phyloP scores from a whole-genome alignment of 2,113 vertebrate species.

The Pheucticus melanocephalus region DNA sequence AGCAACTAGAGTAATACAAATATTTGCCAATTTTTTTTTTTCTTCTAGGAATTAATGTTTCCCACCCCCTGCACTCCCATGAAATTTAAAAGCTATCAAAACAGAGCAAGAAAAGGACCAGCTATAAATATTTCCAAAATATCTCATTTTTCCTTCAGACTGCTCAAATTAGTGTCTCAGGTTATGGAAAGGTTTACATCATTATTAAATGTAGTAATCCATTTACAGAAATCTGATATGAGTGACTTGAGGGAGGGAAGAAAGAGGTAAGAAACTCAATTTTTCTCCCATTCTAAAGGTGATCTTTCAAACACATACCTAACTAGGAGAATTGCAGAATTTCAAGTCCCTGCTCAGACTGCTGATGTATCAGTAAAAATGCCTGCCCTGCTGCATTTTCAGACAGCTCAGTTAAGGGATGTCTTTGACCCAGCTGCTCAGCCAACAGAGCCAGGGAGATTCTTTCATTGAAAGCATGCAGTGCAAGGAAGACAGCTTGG shows the following conservation, averaged over 20 bases:
- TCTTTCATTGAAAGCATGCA: not conserved
- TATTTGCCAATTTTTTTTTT: not conserved
- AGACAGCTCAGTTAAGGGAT: not conserved
- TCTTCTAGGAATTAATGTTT: conserved; percentile 27
- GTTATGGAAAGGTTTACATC: conserved; percentile 34
- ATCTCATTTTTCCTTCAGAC: not conserved
- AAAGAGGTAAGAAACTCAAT: not conserved
- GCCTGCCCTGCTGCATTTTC: not conserved
- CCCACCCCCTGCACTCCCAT: not conserved
- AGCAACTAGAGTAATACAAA: conserved; percentile 2
- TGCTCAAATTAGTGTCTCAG: conserved; percentile 6
- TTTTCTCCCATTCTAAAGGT: not conserved
- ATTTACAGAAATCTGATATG: not conserved
- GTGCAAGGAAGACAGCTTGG: not conserved
- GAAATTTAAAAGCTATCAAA: conserved; percentile 15
- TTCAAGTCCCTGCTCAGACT: not conserved
- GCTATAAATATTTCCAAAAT: conserved; percentile 31
- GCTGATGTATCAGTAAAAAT: not conserved
- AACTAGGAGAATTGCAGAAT: not conserved
- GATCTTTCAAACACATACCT: not conserved
- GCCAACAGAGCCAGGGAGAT: not conserved
- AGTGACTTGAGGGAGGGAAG: not conserved
- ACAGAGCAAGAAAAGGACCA: not conserved
- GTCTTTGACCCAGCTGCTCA: not conserved
- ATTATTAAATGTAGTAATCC: conserved; percentile 13